A percentile compares a stretch with the other conserved stretches of the same genome.
Evolutionary conservation across 2,113 vertebrate species (phyloP).

Genomic region (Gnathonemus echidnorhynchus): DNA sequence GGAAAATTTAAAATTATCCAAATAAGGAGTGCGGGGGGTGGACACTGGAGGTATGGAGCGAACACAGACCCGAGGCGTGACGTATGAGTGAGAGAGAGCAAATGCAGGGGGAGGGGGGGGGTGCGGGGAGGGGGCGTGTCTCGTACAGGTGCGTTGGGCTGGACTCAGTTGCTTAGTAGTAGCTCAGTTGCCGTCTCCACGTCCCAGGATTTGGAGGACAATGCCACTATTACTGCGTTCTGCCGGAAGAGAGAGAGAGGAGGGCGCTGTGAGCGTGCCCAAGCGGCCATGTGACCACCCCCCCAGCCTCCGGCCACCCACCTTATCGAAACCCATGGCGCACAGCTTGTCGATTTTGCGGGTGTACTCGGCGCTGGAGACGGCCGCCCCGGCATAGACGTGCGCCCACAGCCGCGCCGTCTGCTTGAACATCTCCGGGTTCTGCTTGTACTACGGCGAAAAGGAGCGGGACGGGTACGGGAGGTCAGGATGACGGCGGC

Average conservation of each 20-base stretch:
- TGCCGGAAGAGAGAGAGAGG: slow-evolving; percentile 47
- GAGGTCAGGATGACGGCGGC: background rate
- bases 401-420: slow-evolving; percentile 95
- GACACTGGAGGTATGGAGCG: background rate
- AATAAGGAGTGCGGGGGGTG: background rate
- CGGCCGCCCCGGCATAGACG: slow-evolving; percentile 87
- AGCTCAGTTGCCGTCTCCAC: slow-evolving; percentile 97
- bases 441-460: slow-evolving; percentile 85
- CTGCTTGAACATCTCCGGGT: slow-evolving; percentile 98
- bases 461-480: background rate
- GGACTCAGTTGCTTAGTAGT: slow-evolving; percentile 91
- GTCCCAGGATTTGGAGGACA: slow-evolving; percentile 98
- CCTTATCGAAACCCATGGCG: slow-evolving; percentile 99
- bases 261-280: background rate
- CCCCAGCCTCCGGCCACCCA: slow-evolving; percentile 48
- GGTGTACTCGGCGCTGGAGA: slow-evolving; percentile 91
- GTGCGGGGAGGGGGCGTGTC: slow-evolving; percentile 33
- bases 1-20: slow-evolving; percentile 58
- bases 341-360: slow-evolving; percentile 99
- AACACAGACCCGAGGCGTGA: background rate
- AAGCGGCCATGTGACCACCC: background rate
- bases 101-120: slow-evolving; percentile 35
- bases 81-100: background rate
- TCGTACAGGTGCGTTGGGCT: slow-evolving; percentile 59
- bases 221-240: slow-evolving; percentile 99